Percentiles rank a stretch among this genome's conserved stretches.
Conservation (phyloP, 2,797 vertebrate genomes). For the Lateolabrax maculatus region DNA sequence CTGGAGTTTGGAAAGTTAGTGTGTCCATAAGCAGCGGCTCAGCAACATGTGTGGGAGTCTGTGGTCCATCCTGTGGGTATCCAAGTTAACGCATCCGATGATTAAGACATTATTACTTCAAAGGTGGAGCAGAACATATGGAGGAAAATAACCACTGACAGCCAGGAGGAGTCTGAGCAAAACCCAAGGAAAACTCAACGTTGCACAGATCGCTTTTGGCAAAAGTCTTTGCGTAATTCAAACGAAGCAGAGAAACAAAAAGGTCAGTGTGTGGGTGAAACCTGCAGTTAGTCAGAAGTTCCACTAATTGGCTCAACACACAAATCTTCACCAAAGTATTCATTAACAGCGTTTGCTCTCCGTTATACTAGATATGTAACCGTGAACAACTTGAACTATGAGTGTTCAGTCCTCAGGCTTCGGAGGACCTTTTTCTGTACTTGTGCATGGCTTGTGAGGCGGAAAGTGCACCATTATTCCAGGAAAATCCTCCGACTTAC, state of each 20-base stretch:
- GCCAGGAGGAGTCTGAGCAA: not conserved
- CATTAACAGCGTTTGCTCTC: not conserved
- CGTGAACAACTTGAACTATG: slow-evolving; percentile 12
- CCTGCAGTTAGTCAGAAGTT: not conserved
- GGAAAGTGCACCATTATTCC: slow-evolving; percentile 19
- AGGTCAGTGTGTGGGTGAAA: slow-evolving; percentile 12
- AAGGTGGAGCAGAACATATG: not conserved
- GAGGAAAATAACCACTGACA: not conserved
- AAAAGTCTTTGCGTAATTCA: not conserved
- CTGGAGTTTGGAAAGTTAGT: slow-evolving; percentile 10
- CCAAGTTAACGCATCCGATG: slow-evolving; percentile 12
- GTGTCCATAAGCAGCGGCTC: not conserved
- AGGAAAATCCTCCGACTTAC: slow-evolving; percentile 1
- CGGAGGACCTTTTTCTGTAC: not conserved
- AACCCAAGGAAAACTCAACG: too few species aligned
- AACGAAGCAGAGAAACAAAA: not conserved
- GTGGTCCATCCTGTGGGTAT: not conserved
- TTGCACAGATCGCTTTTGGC: too few species aligned
- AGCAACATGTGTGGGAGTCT: not conserved
- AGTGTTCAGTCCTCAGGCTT: slow-evolving; percentile 12
- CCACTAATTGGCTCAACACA: not conserved
- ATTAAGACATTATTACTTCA: slow-evolving; percentile 6
- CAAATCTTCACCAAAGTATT: not conserved
- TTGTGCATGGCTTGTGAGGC: not conserved
- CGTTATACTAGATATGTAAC: not conserved